These are phyloP conservation scores for Leptosomus discolor DNA, from an alignment of 2,113 vertebrate species.

Conservation along the genomic window DNA sequence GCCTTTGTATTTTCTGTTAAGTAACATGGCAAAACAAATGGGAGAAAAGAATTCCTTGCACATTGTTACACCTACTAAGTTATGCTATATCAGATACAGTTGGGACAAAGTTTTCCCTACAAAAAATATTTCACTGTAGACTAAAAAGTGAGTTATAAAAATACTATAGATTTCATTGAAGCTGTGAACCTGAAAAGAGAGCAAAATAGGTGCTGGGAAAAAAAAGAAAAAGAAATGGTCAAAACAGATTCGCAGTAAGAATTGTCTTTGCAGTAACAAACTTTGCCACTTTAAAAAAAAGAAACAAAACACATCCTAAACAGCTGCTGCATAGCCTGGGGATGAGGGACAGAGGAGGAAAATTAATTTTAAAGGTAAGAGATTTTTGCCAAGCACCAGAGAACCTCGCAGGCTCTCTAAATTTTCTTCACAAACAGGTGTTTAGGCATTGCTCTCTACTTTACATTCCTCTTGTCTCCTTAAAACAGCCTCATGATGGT, in stretches of 20 bases:
- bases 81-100: background rate
- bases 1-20: background rate
- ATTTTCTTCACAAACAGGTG: background rate
- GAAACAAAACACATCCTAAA: background rate
- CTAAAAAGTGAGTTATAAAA: background rate
- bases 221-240: background rate
- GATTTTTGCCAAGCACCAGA: background rate
- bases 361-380: background rate
- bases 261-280: background rate
- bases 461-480: background rate
- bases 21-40: background rate
- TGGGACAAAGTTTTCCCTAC: background rate
- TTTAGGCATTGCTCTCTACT: background rate
- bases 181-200: background rate
- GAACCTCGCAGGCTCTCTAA: background rate
- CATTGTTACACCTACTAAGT: background rate
- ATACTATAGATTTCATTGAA: background rate
- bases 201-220: background rate
- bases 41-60: background rate
- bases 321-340: background rate
- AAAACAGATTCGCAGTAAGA: background rate
- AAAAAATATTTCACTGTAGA: background rate
- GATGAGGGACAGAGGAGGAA: background rate
- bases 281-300: background rate
- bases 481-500: background rate